phyloP scores from a whole-genome alignment of 2,113 vertebrate genomes.

The Argyrosomus japonicus region DNA sequence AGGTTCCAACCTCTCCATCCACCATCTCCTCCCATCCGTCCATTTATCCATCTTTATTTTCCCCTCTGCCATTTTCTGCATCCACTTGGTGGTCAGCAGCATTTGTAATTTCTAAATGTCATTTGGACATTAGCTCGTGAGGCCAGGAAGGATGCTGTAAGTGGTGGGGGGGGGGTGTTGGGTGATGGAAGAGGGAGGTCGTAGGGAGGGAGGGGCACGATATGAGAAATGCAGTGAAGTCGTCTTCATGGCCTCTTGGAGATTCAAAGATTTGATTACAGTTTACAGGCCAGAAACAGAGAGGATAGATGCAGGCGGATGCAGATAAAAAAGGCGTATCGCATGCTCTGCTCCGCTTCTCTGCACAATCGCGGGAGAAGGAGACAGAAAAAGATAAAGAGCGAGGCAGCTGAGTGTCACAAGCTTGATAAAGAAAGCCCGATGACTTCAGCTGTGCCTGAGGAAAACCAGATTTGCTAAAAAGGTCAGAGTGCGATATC shows the following conservation, averaged over 20 bases:
- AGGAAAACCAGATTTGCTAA: slow-evolving; percentile 41
- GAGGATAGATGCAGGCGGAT: slow-evolving; percentile 43
- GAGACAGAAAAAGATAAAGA: slow-evolving; percentile 18
- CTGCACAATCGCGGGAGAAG: slow-evolving; percentile 7
- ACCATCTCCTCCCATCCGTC: slow-evolving; percentile 7
- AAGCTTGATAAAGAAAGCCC: slow-evolving; percentile 15
- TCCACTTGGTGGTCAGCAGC: slow-evolving; percentile 45
- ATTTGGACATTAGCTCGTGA: slow-evolving; percentile 61
- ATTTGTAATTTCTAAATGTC: slow-evolving; percentile 69
- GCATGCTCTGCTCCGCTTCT: not conserved
- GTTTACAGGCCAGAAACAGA: slow-evolving; percentile 50
- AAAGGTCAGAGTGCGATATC: slow-evolving; percentile 52
- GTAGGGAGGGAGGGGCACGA: slow-evolving; percentile 8
- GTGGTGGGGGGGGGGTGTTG: not conserved
- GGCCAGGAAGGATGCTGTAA: slow-evolving; percentile 56
- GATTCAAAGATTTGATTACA: slow-evolving; percentile 70
- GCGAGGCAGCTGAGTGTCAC: slow-evolving; percentile 16
- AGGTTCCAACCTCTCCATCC: not conserved
- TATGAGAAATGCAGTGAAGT: slow-evolving; percentile 40
- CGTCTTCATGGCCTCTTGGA: slow-evolving; percentile 44
- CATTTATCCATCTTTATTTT: slow-evolving; percentile 27
- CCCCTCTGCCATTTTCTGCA: slow-evolving; percentile 20
- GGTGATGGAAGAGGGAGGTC: slow-evolving; percentile 51
- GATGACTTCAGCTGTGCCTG: not conserved
- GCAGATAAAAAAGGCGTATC: slow-evolving; percentile 22